These are phyloP conservation scores for Thalassaphorura encarpata DNA, from an alignment of 1,140 invertebrate species.

Conservation along the genomic window DNA sequence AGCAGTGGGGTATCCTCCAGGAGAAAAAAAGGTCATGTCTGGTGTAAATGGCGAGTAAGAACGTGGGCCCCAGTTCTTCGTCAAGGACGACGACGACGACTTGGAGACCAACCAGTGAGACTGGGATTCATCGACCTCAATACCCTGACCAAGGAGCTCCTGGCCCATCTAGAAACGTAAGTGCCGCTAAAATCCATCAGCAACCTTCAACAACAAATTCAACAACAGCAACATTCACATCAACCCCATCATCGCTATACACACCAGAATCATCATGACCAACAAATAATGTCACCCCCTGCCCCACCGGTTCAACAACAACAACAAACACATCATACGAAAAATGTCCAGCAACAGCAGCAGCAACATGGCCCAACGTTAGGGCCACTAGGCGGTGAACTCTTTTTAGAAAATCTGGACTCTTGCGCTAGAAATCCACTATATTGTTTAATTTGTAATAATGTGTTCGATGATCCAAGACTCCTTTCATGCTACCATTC, in stretches of 20 bases:
- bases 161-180: background rate
- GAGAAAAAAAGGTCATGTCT: background rate
- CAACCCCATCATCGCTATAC: conserved; percentile 2
- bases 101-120: background rate
- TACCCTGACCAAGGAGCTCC: background rate
- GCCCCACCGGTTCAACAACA: background rate
- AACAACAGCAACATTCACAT: background rate
- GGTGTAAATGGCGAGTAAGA: conserved; percentile 9
- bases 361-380: background rate
- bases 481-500: conserved; percentile 57
- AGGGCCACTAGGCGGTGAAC: conserved; percentile 3
- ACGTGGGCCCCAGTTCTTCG: background rate
- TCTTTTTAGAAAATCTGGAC: conserved; percentile 27
- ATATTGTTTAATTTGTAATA: conserved; percentile 53
- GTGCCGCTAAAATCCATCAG: background rate
- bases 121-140: background rate
- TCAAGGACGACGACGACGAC: background rate
- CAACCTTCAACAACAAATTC: background rate
- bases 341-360: background rate
- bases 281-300: conserved; percentile 7
- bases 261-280: conserved; percentile 1
- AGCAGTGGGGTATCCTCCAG: background rate
- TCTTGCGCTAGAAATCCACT: conserved; percentile 46
- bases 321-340: too few relatives aligned
- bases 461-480: conserved; percentile 56